Base-by-base conservation (phyloP, 2,113 vertebrate genomes). In the Albula goreensis region DNA sequence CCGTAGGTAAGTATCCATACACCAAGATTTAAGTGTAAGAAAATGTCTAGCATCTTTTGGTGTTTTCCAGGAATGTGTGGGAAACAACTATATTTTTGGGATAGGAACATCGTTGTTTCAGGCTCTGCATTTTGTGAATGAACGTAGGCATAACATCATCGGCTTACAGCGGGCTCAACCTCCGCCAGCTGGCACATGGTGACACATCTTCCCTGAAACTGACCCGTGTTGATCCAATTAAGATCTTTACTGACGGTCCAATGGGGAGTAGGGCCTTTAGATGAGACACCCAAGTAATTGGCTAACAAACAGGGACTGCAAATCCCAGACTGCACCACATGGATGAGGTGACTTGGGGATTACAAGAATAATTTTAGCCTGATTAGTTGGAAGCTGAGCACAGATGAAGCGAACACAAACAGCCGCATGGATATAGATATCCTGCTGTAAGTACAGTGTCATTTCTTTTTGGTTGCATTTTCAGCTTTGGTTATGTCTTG, bases 301-400 rank as follows among this genome's bases (percentile, higher is more conserved):
- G 93, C 70, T 50, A 81, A 57, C 22, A 74, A 17, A 13, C 50
- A 12, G 0, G 53, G 56, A 86, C 85, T 87, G 86, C 78, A 60
- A 84, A 91, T 93, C 89, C 90, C 87, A 88, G 86, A 0, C 0
- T 88, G 90, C 89, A 86, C 93, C 92, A 91, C 93, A 89, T 89
- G 92, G 86, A 91, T 87, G 86, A 92, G 93, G 92, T 92, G 91
- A 94, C 87, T 7, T 52, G 6, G 0, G 90, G 93, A 94, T 95
- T 96, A 90, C 82, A 88, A 88, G 90, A 85, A 93, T 95, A 93
- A 88, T 87, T 90, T 94, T 93, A 96, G 93, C 94, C 95, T 94
- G 94, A 96, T 97, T 96, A 96, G 90, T 78, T 90, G 86, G 85
- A 89, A 89, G 91, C 84, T 82, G 85, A 87, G 88, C 89, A 90